Evolutionary conservation across 2,888 invertebrate species (phyloP).

Genomic region (Athalia cordata): DNA sequence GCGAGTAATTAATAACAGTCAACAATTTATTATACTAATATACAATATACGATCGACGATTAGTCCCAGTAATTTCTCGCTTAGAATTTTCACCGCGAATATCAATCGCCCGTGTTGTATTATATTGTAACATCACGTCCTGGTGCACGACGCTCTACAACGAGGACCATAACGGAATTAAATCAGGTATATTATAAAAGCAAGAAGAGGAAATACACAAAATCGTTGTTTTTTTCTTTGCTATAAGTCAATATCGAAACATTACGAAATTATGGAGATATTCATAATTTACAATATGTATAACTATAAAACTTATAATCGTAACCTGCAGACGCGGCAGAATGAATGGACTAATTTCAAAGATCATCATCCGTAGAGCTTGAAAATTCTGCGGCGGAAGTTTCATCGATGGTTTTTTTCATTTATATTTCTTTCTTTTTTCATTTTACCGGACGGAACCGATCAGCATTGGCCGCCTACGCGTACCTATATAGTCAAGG

Average conservation of each 20-base stretch:
- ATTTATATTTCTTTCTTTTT: not conserved
- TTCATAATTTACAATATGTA: no score
- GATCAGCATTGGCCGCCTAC: conserved; percentile 38
- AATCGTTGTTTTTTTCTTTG: no score
- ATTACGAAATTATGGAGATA: no score
- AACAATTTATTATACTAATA: conserved; percentile 57
- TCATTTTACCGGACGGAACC: conserved; percentile 43
- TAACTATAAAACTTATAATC: not conserved
- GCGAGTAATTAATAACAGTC: conserved; percentile 62
- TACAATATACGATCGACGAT: conserved; percentile 31
- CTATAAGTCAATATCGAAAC: no score
- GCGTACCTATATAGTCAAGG: conserved; percentile 22
- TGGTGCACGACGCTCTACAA: no score
- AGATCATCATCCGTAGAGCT: not conserved
- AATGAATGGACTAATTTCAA: conserved; percentile 12
- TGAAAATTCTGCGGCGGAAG: conserved; percentile 35
- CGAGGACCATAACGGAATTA: no score
- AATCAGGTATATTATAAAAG: no score
- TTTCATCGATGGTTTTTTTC: not conserved
- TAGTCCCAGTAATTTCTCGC: not conserved
- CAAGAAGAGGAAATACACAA: no score
- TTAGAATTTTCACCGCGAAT: no score
- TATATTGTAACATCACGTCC: no score
- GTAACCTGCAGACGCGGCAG: not conserved
- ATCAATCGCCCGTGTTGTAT: no score